Evolutionary conservation across 2,113 vertebrate genomes (phyloP), one percentile per base, ranked within the genome.

Genomic region (Xenopus borealis): DNA sequence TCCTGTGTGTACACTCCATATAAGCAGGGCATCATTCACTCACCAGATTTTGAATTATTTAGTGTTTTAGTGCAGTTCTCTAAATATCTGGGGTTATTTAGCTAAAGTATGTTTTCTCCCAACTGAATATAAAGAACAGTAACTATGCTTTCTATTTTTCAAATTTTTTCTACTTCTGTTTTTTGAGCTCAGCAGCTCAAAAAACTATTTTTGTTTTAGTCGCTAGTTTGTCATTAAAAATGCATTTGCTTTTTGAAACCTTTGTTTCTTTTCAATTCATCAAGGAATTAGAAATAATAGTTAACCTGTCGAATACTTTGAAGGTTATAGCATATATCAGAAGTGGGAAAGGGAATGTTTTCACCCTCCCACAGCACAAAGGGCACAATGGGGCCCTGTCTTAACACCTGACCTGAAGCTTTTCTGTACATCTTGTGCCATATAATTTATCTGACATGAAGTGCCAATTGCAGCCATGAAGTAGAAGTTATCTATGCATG

Each of bases 41-140:
- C 85, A 83, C 88, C 77, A 83, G 83, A 79, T 65, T 77, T 86
- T 92, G 86, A 85, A 84, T 92, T 78, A 91, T 90, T 92, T 88
- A 92, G 83, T 85, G 76, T 70, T 91, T 83, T 87, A 84, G 80
- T 81, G 12, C 83, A 82, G 76, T 83, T 82, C 12, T 61, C 79
- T 67, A n/a, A 72, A 89, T 86, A 82, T 90, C 85, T 80, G 74
- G 83, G 81, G 83, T 79, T 79, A 89, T 80, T 70, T 87, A 89
- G 84, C 88, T 87, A 86, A 86, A 88, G 86, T 88, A 83, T 88
- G 82, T 86, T 86, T 55, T 75, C 47, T 77, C 78, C 10, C 19
- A n/a, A 69, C 0, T 72, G 62, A n/a, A 79, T 80, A 72, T 50
- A 74, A 67, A 78, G 64, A 71, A 68, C 12, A 66, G 4, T 76